Conservation (phyloP, 2,888 invertebrate species). For the Orchestes rusci region DNA sequence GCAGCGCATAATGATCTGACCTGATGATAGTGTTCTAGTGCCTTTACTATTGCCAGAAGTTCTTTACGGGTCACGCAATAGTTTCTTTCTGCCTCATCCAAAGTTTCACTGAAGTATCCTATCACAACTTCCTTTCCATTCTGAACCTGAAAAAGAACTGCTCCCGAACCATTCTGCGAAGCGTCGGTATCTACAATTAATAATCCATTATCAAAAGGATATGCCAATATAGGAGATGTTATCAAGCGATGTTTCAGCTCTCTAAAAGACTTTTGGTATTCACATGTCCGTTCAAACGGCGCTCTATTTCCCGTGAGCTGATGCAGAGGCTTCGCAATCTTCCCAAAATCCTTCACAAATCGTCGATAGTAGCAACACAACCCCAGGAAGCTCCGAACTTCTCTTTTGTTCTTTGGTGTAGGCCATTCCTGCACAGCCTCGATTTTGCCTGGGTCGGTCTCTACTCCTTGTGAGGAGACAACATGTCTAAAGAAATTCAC, state of each 20-base stretch:
- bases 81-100: no score
- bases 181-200: neutral
- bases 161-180: slow-evolving; percentile 10
- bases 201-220: neutral
- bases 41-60: no score
- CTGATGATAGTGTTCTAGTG: slow-evolving; percentile 30
- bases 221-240: neutral
- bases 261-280: neutral
- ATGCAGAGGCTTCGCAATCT: neutral
- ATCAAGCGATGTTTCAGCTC: neutral
- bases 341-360: neutral
- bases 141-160: slow-evolving; percentile 18
- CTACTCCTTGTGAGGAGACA: neutral
- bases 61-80: no score
- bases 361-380: neutral
- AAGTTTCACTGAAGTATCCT: no score
- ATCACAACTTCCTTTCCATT: slow-evolving; percentile 17
- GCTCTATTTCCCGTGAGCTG: neutral
- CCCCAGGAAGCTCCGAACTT: neutral
- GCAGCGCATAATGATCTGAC: no score
- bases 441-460: neutral
- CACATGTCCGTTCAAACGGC: neutral
- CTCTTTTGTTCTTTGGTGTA: neutral
- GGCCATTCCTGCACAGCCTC: neutral
- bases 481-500: neutral